Percentiles rank a stretch among this genome's conserved stretches.
Evolutionary conservation across 2,888 invertebrate genomes (phyloP).

Genomic region (Acrobasis suavella): DNA sequence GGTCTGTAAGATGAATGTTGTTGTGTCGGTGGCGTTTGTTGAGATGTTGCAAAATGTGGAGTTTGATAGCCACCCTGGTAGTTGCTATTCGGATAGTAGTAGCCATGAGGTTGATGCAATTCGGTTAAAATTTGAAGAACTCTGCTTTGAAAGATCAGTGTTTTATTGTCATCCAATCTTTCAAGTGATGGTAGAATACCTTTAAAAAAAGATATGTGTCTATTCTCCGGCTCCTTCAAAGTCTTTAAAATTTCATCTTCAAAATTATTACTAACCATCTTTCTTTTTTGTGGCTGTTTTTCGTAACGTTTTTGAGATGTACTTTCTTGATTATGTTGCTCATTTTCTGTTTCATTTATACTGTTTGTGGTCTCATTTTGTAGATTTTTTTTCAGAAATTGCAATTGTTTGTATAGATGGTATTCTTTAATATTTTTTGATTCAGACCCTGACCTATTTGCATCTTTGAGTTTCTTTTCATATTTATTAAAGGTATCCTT

Average conservation of each 20-base stretch:
- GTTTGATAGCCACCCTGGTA: too few relatives aligned
- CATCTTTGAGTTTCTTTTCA: slow-evolving; percentile 38
- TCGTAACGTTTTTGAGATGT: background rate
- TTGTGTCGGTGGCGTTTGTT: too few relatives aligned
- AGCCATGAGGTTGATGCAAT: background rate
- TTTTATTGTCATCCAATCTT: background rate
- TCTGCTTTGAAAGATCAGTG: background rate
- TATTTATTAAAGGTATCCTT: slow-evolving; percentile 38
- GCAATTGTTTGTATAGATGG: slow-evolving; percentile 36
- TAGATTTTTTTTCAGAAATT: slow-evolving; percentile 36
- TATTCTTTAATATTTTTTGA: slow-evolving; percentile 35
- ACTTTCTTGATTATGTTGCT: background rate
- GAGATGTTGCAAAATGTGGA: too few relatives aligned
- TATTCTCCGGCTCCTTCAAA: background rate
- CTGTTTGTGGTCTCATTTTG: slow-evolving; percentile 34
- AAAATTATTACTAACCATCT: background rate
- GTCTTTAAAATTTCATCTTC: background rate
- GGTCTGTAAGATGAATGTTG: too few relatives aligned
- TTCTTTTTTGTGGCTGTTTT: background rate
- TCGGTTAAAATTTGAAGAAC: background rate
- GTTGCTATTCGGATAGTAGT: background rate
- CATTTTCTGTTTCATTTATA: slow-evolving; percentile 8
- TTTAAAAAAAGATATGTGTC: background rate
- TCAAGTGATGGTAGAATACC: background rate
- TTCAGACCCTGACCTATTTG: slow-evolving; percentile 35